Percentiles rank a stretch among this genome's conserved stretches.
phyloP scores from a whole-genome alignment of 2,888 invertebrate species.

The Electrophaes corylata region DNA sequence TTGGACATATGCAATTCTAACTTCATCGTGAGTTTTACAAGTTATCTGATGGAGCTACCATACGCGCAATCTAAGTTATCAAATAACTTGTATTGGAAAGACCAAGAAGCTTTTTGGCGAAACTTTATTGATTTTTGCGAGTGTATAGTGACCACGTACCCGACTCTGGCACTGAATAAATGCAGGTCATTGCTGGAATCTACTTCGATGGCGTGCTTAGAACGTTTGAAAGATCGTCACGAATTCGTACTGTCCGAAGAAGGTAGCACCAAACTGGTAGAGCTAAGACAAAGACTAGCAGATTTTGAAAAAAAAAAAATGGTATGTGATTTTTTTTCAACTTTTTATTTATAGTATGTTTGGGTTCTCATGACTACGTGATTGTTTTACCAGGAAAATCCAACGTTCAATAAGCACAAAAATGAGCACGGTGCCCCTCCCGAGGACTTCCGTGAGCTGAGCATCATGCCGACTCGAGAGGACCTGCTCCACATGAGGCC shows the following conservation, averaged over 20 bases:
- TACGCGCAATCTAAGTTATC: slow-evolving; percentile 42
- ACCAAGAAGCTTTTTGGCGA: slow-evolving; percentile 64
- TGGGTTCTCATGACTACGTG: neutral
- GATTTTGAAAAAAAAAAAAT: slow-evolving; percentile 50
- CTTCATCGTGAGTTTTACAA: slow-evolving; percentile 56
- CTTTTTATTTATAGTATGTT: neutral
- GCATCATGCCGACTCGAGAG: slow-evolving; percentile 57
- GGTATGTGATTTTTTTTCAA: slow-evolving; percentile 42
- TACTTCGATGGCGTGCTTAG: slow-evolving; percentile 56
- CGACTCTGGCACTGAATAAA: slow-evolving; percentile 59
- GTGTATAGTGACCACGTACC: slow-evolving; percentile 62
- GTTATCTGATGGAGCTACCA: slow-evolving; percentile 66
- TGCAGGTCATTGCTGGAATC: slow-evolving; percentile 64
- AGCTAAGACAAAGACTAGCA: slow-evolving; percentile 51
- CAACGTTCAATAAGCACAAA: slow-evolving; percentile 8
- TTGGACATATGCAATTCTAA: slow-evolving; percentile 64
- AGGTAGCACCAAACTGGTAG: slow-evolving; percentile 45
- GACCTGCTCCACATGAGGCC: slow-evolving; percentile 58
- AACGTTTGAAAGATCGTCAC: slow-evolving; percentile 53
- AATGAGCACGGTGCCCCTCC: slow-evolving; percentile 54
- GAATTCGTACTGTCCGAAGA: slow-evolving; percentile 53
- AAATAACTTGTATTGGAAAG: slow-evolving; percentile 61
- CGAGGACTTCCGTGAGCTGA: slow-evolving; percentile 64
- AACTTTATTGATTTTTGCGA: slow-evolving; percentile 63
- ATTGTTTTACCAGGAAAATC: slow-evolving; percentile 13